These are phyloP conservation scores for Drosophila jambulina DNA, from an alignment of 1,140 invertebrate species.

Conservation along the genomic window DNA sequence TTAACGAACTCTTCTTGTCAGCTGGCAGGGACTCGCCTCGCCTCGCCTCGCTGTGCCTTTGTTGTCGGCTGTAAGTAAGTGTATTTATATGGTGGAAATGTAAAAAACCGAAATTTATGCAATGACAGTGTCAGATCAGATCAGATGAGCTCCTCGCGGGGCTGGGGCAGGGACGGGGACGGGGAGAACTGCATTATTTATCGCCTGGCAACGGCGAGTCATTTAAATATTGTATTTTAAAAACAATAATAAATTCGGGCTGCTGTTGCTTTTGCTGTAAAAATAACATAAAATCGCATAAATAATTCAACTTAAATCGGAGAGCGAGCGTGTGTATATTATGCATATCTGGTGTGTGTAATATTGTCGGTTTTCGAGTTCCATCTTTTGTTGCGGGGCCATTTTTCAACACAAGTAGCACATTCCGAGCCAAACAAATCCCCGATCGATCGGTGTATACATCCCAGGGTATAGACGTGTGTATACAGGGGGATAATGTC, in stretches of 20 bases:
- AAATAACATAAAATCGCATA: constrained; percentile 70
- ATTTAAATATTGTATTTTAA: constrained; percentile 79
- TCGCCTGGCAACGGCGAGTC: constrained; percentile 65
- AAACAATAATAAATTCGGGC: constrained; percentile 54
- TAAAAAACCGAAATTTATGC: constrained; percentile 72
- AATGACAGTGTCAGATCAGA: constrained; percentile 56
- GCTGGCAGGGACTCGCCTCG: constrained; percentile 26
- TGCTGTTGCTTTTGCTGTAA: constrained; percentile 45
- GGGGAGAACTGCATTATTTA: constrained; percentile 69
- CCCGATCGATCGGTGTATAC: constrained; percentile 17
- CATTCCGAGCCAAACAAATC: constrained; percentile 64
- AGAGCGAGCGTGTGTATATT: constrained; percentile 35
- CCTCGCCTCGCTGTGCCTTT: constrained; percentile 21
- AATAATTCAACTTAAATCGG: constrained; percentile 77
- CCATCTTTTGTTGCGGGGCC: constrained; percentile 63
- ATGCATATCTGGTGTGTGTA: constrained; percentile 38
- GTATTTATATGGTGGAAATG: constrained; percentile 14
- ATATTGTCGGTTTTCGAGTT: constrained; percentile 55
- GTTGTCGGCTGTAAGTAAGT: constrained; percentile 38
- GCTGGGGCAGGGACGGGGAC: not conserved
- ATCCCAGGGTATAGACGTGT: constrained; percentile 2
- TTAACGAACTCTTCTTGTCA: constrained; percentile 51
- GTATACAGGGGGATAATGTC: constrained; percentile 8
- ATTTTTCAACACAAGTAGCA: constrained; percentile 82
- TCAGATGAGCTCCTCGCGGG: constrained; percentile 28